phyloP scores from a whole-genome alignment of 2,888 invertebrate species.

The Meta bourneti region DNA sequence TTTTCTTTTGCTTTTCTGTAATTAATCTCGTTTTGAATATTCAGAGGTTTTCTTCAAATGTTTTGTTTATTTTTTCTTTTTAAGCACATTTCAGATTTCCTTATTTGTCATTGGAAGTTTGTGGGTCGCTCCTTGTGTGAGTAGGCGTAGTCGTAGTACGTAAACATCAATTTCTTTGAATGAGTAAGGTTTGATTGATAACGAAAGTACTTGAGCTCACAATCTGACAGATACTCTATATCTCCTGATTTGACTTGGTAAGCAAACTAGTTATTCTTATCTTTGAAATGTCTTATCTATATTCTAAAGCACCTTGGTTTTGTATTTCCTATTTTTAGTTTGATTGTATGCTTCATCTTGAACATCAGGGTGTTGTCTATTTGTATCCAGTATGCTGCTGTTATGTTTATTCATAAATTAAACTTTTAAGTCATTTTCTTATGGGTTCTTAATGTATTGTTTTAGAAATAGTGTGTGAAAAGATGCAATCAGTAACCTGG shows the following conservation, averaged over 20 bases:
- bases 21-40: too few species aligned
- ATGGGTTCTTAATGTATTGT: not conserved
- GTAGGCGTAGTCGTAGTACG: slow-evolving; percentile 62
- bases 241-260: slow-evolving; percentile 15
- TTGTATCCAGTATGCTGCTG: not conserved
- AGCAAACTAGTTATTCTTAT: slow-evolving; percentile 18
- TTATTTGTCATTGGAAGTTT: slow-evolving; percentile 51
- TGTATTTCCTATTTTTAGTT: slow-evolving; percentile 24
- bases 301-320: not conserved
- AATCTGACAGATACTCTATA: slow-evolving; percentile 29
- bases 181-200: slow-evolving; percentile 28
- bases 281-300: slow-evolving; percentile 35
- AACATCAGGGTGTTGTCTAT: not conserved
- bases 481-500: too few species aligned
- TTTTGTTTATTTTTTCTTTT: slow-evolving; percentile 2
- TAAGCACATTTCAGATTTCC: slow-evolving; percentile 28
- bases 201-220: slow-evolving; percentile 16
- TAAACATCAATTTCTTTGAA: slow-evolving; percentile 49
- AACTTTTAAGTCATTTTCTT: not conserved
- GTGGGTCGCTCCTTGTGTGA: slow-evolving; percentile 49
- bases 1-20: too few species aligned
- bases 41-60: not conserved
- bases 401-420: not conserved
- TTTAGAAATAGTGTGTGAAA: too few species aligned
- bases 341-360: not conserved